Conservation (phyloP, 2,888 invertebrate genomes). For the Gisinianus flammeolus region DNA sequence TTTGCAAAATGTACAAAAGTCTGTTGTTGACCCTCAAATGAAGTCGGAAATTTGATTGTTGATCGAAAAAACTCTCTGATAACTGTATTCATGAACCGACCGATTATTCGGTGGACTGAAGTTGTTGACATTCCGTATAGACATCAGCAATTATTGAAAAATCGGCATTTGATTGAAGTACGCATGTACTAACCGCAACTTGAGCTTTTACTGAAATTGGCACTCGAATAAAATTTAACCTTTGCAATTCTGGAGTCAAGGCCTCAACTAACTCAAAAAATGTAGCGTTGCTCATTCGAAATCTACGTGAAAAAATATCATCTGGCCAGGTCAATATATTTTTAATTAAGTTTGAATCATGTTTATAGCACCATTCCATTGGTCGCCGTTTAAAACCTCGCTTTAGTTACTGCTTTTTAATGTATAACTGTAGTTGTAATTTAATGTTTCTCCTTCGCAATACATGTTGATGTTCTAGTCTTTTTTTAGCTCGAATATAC, state of each 20-base stretch:
- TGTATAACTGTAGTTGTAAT: too few relatives aligned
- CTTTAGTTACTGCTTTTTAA: too few relatives aligned
- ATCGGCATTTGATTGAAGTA: slow-evolving; percentile 26
- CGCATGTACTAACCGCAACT: slow-evolving; percentile 24
- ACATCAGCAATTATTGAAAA: slow-evolving; percentile 20
- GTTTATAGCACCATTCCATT: too few relatives aligned
- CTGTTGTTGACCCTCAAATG: not conserved
- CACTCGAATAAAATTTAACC: not conserved
- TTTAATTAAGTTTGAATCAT: not conserved
- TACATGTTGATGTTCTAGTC: too few relatives aligned
- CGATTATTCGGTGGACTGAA: slow-evolving; percentile 10
- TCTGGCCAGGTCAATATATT: not conserved
- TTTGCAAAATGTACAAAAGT: slow-evolving; percentile 11
- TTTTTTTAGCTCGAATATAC: too few relatives aligned
- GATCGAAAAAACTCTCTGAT: not conserved
- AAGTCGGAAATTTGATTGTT: slow-evolving; percentile 22
- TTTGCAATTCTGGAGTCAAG: not conserved
- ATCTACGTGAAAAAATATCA: not conserved
- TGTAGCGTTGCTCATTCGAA: not conserved
- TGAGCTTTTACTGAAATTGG: not conserved
- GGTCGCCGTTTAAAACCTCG: too few relatives aligned
- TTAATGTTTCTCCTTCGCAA: too few relatives aligned
- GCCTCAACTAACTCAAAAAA: not conserved
- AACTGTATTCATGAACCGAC: slow-evolving; percentile 23
- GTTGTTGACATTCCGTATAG: slow-evolving; percentile 32